Base-by-base conservation (phyloP, 2,797 vertebrate genomes). In the Uromys caudimaculatus region DNA sequence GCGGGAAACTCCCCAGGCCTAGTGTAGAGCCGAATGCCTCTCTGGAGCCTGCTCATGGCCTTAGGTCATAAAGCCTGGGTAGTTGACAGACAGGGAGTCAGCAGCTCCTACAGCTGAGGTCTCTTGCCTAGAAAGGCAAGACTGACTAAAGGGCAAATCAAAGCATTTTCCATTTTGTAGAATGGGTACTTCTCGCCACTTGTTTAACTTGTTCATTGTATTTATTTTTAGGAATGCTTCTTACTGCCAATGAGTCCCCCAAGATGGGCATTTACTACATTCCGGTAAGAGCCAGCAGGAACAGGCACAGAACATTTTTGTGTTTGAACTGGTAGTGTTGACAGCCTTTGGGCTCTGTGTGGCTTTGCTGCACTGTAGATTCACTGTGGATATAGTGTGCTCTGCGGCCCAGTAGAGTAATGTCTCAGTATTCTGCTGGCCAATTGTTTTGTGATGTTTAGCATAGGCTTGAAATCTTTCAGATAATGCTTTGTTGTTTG, bases 251-350 rank as follows among this genome's bases (percentile, higher is more conserved):
- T 35, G 99, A 99, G 98, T 99, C 99, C 71, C 99, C 99, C 86
- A 99, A 99, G 99, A 99, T 99, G 99, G 99, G 99, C 98, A 99
- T 99, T 35, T 99, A 99, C 98, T 99, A 99, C 97, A 99, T 99
- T 94, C 99, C 99, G 58, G 99, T 99, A 98, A 99, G 99, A 99
- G 29, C 47, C 94, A 38, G 38, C 38, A 92, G 69, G 76, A 41
- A 14, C n/a, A 19, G 52, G 85, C 71, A 56, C 17, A 83, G 75
- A 84, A 56, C n/a, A 0, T 89, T 29, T 90, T 24, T 90, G 67
- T 54, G 97, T 95, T 94, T 95, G 94, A 95, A 52, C 24, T 60
- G 92, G 16, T 6, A 35, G 0, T 86, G 21, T 11, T 58, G 16
- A 50, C 95, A 81, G 89, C 32, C 35, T 94, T 90, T 6, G 85